Base-by-base conservation (phyloP, 92 coral and sea anemone genomes). In the Plumapathes pennacea region DNA sequence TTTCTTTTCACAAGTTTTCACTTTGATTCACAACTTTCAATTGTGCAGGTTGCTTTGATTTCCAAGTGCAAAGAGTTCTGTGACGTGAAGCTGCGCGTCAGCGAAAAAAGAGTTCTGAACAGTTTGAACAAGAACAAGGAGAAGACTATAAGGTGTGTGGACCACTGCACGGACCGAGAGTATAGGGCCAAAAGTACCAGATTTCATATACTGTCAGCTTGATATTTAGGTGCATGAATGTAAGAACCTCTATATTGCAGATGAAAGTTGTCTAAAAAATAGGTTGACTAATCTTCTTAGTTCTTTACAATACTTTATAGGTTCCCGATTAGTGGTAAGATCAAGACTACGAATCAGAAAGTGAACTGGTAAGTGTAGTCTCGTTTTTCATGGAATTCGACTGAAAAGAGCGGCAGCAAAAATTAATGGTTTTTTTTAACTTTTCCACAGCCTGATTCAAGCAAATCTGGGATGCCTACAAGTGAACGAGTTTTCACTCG, bases 11-110 rank as follows among this genome's bases (percentile, higher is more conserved):
- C n/a, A n/a, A n/a, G n/a, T n/a, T n/a, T n/a, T n/a, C n/a, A n/a
- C n/a, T 25, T 18, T 13, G 66, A 7, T 24, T 19, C 31, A 18
- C 38, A 36, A 42, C 10, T 1, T 6, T 23, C 55, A 12, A 13
- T 32, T 50, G 6, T 49, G 50, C 45, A 94, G 99, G 83, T 94
- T 15, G 65, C 46, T 26, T 28, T 94, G 59, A 81, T 94, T 21
- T 94, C 96, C n/a, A 85, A 94, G 42, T 94, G 94, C 64, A 88
- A 84, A 45, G 99, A 94, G 58, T 94, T 94, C 48, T 77, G 83
- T 37, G 99, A 94, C 43, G 84, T 84, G 13, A 88, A 94, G 78
- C 76, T 94, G 26, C 81, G 99, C 20, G 54, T 77, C 37, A 94
- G 64, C 36, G 99, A 94, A 47, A 94, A 84, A 55, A 51, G 83